A percentile compares a stretch with the other conserved stretches of the same genome.
Conservation (phyloP, 2,888 invertebrate species). For the Cheilosia vernalis region DNA sequence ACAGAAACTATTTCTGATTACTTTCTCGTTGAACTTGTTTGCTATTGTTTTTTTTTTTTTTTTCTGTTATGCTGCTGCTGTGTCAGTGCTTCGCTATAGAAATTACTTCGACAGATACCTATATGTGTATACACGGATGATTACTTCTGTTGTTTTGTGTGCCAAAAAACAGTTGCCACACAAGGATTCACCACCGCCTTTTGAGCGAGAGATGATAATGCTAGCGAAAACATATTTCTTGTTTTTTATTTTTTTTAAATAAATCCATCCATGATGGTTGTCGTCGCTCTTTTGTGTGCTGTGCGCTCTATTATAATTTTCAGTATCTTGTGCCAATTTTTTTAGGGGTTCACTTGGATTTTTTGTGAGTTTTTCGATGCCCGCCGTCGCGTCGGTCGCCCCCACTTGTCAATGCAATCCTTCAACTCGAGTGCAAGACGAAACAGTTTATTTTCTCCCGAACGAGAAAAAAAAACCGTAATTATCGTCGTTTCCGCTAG, state of each 20-base stretch:
- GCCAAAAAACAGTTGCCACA: slow-evolving; percentile 70
- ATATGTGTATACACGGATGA: slow-evolving; percentile 43
- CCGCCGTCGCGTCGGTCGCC: neutral
- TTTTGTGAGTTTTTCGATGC: neutral
- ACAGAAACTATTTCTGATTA: slow-evolving; percentile 71
- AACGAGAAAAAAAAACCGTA: slow-evolving; percentile 49
- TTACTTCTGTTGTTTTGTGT: slow-evolving; percentile 69
- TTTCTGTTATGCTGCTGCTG: slow-evolving; percentile 21
- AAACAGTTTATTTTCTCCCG: slow-evolving; percentile 53
- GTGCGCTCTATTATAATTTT: slow-evolving; percentile 66
- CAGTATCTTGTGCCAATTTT: slow-evolving; percentile 71
- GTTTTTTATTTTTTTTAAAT: neutral
- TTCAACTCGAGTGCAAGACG: slow-evolving; percentile 48
- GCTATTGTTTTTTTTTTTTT: neutral
- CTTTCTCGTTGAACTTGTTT: slow-evolving; percentile 64
- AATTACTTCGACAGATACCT: slow-evolving; percentile 67
- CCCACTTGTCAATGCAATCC: slow-evolving; percentile 29
- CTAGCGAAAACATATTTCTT: slow-evolving; percentile 29
- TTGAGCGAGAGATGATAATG: slow-evolving; percentile 44
- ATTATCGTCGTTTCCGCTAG: slow-evolving; percentile 71
- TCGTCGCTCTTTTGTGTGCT: slow-evolving; percentile 69
- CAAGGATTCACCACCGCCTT: slow-evolving; percentile 48
- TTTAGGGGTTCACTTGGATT: slow-evolving; percentile 19
- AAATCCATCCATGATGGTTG: slow-evolving; percentile 66
- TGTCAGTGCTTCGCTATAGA: slow-evolving; percentile 17